Percentiles rank a stretch among this genome's conserved stretches.
phyloP scores from a whole-genome alignment of 2,888 invertebrate species.

The Melieria crassipennis region DNA sequence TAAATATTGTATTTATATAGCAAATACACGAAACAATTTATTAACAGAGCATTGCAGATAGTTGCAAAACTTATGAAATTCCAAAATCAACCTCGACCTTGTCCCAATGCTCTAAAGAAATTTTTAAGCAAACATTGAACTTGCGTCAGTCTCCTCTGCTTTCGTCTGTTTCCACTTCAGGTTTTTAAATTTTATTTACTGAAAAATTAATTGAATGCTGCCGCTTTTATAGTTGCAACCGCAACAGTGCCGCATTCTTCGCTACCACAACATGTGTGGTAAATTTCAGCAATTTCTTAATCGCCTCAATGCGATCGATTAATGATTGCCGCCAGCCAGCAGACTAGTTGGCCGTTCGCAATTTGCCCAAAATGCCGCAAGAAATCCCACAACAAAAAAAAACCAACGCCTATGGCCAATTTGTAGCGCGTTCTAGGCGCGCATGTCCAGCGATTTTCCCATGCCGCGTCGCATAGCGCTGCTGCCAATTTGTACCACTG shows the following conservation, averaged over 20 bases:
- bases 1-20: no score
- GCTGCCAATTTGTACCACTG: slow-evolving; percentile 26
- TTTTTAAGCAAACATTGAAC: no score
- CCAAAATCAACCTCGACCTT: no score
- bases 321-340: slow-evolving; percentile 38
- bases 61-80: no score
- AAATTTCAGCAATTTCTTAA: slow-evolving; percentile 46
- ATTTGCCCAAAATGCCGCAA: slow-evolving; percentile 20
- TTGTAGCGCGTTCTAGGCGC: not conserved
- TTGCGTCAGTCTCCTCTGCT: no score
- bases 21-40: no score
- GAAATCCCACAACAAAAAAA: not conserved
- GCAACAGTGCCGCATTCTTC: slow-evolving; percentile 8
- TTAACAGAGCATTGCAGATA: no score
- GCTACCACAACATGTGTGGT: slow-evolving; percentile 40
- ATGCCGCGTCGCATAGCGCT: slow-evolving; percentile 8
- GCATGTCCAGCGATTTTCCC: slow-evolving; percentile 22
- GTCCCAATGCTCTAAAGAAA: no score
- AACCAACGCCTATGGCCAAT: not conserved
- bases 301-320: slow-evolving; percentile 41
- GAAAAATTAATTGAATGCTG: no score
- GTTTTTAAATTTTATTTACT: no score
- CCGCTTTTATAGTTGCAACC: not conserved
- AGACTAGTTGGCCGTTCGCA: not conserved
- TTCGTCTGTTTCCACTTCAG: no score